Evolutionary conservation across 2,888 invertebrate genomes (phyloP), one percentile per base, ranked within the genome.

Genomic region (Coelopa pilipes): DNA sequence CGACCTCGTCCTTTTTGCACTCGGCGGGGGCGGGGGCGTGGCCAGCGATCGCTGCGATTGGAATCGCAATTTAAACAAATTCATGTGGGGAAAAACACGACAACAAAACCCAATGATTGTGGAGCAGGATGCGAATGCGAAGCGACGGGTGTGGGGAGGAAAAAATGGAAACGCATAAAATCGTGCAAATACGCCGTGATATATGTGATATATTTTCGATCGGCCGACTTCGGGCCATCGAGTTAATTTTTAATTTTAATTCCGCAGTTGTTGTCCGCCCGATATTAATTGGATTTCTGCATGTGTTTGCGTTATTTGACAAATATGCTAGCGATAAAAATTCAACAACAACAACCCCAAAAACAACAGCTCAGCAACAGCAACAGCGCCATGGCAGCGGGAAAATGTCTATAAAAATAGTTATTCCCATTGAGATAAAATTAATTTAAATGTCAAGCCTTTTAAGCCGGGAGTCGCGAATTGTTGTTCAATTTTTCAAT

Each of bases 231-330:
- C 11, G n/a, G 50, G 70, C 69, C 53, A 70, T 70, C 47, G 47
- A 67, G 62, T 75, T 75, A 73, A 75, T 73, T 73, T 75, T 73
- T 73, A 67, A 73, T 73, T 75, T 75, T 55, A 73, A 73, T 74
- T 79, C 76, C 81, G 79, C 78, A 78, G 21, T 76, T 78, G 69
- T 77, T 75, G 75, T 74, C 75, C 78, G 78, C 78, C 77, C 75
- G 78, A 75, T 77, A 79, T 79, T 82, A 82, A 82, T 81, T 81
- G 81, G 77, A 78, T 81, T 81, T 82, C 67, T 71, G 62, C 60
- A 66, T 72, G 47, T 75, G 74, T 45, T 65, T 69, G 69, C 70
- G 77, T 77, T 67, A 67, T 63, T 65, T 70, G 70, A 24, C 60
- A 72, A 73, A 73, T 73, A 60, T 70, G 55, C 69, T 69, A 11